These are phyloP conservation scores for Lithophane socia DNA, from an alignment of 2,888 invertebrate species.

Conservation along the genomic window DNA sequence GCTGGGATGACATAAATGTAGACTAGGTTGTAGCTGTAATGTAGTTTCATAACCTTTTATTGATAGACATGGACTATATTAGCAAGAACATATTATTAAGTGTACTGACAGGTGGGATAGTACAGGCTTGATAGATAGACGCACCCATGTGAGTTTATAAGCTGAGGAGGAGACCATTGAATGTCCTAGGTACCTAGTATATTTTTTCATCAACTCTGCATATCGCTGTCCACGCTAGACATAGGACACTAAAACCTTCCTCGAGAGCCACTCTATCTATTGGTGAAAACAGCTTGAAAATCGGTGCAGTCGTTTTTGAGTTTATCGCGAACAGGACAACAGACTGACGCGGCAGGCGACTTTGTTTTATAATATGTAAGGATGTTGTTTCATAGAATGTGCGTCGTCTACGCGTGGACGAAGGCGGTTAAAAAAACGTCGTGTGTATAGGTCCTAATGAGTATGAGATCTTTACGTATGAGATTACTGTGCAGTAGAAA, in stretches of 20 bases:
- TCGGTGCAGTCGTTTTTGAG: too few relatives aligned
- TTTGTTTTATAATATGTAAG: too few relatives aligned
- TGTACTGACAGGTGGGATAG: not conserved
- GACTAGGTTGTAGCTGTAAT: not conserved
- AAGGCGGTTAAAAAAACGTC: not conserved
- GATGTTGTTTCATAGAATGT: too few relatives aligned
- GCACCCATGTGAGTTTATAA: not conserved
- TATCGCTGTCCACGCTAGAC: not conserved
- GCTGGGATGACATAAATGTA: constrained; percentile 5
- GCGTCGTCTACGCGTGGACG: not conserved
- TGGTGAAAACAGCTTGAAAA: too few relatives aligned
- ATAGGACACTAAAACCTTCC: too few relatives aligned
- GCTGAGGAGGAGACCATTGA: too few relatives aligned
- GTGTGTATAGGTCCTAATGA: not conserved
- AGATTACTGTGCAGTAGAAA: not conserved
- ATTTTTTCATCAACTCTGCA: too few relatives aligned
- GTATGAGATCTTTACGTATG: not conserved
- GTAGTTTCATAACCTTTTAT: not conserved
- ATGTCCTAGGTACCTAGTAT: not conserved
- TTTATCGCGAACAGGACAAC: too few relatives aligned
- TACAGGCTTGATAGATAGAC: not conserved
- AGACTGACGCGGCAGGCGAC: too few relatives aligned
- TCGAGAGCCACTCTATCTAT: too few relatives aligned
- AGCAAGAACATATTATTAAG: not conserved
- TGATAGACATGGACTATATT: not conserved